A percentile compares a stretch with the other conserved stretches of the same genome.
phyloP scores from a whole-genome alignment of 1,140 invertebrate genomes.

The Panonychus citri region DNA sequence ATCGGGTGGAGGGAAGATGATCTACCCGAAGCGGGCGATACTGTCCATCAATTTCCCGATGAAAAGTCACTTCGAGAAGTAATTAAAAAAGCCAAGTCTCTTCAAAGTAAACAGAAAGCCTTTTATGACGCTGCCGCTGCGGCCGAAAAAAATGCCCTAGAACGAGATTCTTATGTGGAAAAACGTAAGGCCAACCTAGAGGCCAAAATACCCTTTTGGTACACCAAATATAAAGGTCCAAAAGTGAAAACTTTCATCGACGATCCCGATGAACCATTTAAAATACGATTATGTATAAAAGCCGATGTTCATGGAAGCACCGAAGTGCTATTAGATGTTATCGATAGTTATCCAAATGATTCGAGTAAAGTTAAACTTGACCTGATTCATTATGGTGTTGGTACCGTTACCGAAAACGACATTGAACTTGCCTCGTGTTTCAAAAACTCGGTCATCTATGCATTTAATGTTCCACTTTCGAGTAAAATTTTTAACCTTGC shows the following conservation, averaged over 20 bases:
- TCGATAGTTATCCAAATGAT: conserved; percentile 59
- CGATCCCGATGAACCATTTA: conserved; percentile 4
- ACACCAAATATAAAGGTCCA: not conserved
- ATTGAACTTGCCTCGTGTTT: conserved; percentile 44
- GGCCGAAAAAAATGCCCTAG: conserved; percentile 38
- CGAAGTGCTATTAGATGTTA: conserved; percentile 73
- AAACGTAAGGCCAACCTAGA: not conserved
- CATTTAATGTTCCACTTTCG: conserved; percentile 42
- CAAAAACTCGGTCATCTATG: conserved; percentile 39
- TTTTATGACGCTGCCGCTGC: conserved; percentile 26
- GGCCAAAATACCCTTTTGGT: not conserved
- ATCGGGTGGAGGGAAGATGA: conserved; percentile 51
- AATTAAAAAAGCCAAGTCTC: conserved; percentile 31
- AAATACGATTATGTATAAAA: conserved; percentile 12
- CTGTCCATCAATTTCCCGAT: conserved; percentile 51
- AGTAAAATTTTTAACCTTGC: conserved; percentile 29
- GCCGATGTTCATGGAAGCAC: conserved; percentile 66
- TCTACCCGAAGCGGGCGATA: conserved; percentile 61
- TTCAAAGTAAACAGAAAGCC: conserved; percentile 34
- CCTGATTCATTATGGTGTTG: conserved; percentile 70
- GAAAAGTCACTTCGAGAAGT: conserved; percentile 48
- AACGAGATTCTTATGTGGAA: conserved; percentile 26
- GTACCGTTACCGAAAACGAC: conserved; percentile 53
- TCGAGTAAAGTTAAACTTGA: conserved; percentile 42
- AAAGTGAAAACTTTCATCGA: not conserved